Conservation (phyloP, 2,113 vertebrate genomes). For the Lepus europaeus region DNA sequence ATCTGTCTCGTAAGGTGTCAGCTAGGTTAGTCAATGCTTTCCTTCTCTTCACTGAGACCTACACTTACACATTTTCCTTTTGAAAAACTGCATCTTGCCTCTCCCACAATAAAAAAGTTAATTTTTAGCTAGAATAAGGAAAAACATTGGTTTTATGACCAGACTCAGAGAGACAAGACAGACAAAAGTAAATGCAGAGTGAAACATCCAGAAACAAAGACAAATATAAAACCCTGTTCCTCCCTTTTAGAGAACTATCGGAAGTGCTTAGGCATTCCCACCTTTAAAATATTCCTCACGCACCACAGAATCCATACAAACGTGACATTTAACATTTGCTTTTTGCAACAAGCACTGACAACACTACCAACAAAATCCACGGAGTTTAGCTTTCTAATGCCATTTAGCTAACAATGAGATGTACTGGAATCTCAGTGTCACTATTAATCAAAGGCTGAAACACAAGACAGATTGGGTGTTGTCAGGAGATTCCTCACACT, state of each 20-base stretch:
- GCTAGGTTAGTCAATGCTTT: not conserved
- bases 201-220: conserved; percentile 38
- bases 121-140: conserved; percentile 5
- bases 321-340: not conserved
- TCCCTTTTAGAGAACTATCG: conserved; percentile 1
- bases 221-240: not conserved
- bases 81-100: conserved; percentile 33
- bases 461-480: conserved; percentile 12
- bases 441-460: conserved; percentile 11
- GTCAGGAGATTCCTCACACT: conserved; percentile 31
- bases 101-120: not conserved
- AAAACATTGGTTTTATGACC: not conserved
- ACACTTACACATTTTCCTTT: conserved; percentile 16
- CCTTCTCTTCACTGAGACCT: not conserved
- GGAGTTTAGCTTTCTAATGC: not conserved
- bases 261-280: not conserved
- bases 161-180: not conserved
- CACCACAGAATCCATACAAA: conserved; percentile 48
- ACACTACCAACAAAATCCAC: not conserved
- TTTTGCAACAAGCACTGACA: not conserved
- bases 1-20: not conserved
- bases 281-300: conserved; percentile 26
- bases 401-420: conserved; percentile 18
- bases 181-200: not conserved
- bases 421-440: not conserved